These are phyloP conservation scores for Drymodes brunneopygia DNA, from an alignment of 2,113 vertebrate species.

Conservation along the genomic window DNA sequence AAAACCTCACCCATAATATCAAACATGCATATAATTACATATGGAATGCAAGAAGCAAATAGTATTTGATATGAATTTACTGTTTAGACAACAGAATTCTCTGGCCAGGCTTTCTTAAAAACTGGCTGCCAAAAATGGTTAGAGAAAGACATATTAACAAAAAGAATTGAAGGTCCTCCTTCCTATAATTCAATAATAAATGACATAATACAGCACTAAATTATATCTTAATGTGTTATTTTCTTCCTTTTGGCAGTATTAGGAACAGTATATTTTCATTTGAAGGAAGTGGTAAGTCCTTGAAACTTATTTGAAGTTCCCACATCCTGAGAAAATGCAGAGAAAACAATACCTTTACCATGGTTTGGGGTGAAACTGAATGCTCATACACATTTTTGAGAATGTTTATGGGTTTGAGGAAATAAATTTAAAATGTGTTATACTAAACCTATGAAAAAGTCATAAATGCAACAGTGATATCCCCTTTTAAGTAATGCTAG, in stretches of 20 bases:
- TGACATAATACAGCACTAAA: neutral
- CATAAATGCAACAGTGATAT: neutral
- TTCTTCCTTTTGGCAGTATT: neutral
- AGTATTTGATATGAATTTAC: slow-evolving; percentile 7
- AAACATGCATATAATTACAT: neutral
- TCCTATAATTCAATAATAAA: neutral
- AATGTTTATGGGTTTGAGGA: neutral
- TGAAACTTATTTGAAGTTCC: neutral
- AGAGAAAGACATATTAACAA: neutral
- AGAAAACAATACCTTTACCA: neutral
- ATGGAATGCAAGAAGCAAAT: slow-evolving; percentile 28
- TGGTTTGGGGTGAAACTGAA: neutral
- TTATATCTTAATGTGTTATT: neutral
- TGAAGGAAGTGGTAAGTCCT: neutral
- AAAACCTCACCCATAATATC: neutral
- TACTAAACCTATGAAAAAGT: slow-evolving; percentile 1
- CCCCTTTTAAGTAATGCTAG: neutral
- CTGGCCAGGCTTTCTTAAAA: neutral
- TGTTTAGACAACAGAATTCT: neutral
- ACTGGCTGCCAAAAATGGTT: neutral
- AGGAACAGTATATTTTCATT: neutral
- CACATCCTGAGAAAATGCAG: neutral
- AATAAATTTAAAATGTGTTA: neutral
- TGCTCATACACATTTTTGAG: neutral
- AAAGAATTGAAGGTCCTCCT: neutral